Base-by-base conservation (phyloP, 2,113 vertebrate genomes). In the Melanotaenia duboulayi region DNA sequence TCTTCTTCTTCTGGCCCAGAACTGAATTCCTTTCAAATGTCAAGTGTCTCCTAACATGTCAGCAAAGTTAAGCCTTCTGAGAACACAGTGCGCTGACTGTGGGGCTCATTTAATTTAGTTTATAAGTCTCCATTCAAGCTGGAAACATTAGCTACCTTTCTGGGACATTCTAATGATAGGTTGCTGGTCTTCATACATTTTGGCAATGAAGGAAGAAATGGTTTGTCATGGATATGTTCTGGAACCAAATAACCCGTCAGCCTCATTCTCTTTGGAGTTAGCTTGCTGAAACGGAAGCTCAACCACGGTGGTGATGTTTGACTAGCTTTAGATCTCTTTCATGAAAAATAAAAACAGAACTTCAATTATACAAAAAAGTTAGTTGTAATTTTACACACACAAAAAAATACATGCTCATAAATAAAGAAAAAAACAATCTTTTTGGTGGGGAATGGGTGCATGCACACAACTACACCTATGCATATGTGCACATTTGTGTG, bases 91-190 rank as follows among this genome's bases (percentile, higher is more conserved):
- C 67, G 57, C 67, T 64, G 65, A 78, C 72, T 87, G 39, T 67
- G 61, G 19, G 42, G 49, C 63, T 78, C 56, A 19, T 57, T 46
- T 2, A 75, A 75, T 68, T n/a, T 20, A 25, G 40, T 52, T 50
- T 58, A 37, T 19, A 42, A 42, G 80, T 77, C 65, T 79, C 71
- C 75, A 82, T 17, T 42, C 58, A 74, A 68, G 62, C 66, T 88
- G 84, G 85, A 85, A 85, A 84, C 81, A 74, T 85, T 69, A 73
- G 73, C 76, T 35, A 62, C 81, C 84, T 87, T 78, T 76, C 64
- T 28, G 62, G 28, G 73, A 85, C 50, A 11, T 11, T 51, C 70
- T 88, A 87, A 89, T 82, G 80, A 90, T 81, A 81, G 71, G 71
- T 55, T 89, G 44, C 76, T 23, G 28, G 40, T 48, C 50, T 80